Percentiles rank a stretch among this genome's conserved stretches.
These are phyloP conservation scores for Coregonus clupeaformis DNA, from an alignment of 2,113 vertebrate species.

Conservation along the genomic window DNA sequence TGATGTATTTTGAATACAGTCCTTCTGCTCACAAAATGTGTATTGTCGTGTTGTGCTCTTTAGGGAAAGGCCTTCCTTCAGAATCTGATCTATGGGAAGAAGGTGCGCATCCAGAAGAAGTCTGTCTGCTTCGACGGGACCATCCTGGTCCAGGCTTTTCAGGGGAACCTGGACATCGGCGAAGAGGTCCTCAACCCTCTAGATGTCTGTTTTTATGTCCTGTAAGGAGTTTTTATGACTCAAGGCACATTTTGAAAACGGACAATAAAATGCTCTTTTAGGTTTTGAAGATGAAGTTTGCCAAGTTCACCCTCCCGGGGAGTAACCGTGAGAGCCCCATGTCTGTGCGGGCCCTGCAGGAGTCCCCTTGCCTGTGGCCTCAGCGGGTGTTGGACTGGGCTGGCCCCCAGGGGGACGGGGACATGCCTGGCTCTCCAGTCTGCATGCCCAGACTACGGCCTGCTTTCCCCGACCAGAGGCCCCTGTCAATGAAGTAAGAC, in stretches of 20 bases:
- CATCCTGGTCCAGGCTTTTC: slow-evolving; percentile 69
- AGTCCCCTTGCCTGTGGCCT: too few species aligned
- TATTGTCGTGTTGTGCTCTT: not conserved
- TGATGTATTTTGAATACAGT: not conserved
- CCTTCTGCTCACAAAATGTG: not conserved
- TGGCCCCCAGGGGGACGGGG: slow-evolving; percentile 31
- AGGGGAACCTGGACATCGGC: slow-evolving; percentile 71
- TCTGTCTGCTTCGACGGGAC: slow-evolving; percentile 70
- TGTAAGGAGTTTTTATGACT: too few species aligned
- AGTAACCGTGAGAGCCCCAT: slow-evolving; percentile 29
- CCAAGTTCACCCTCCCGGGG: slow-evolving; percentile 52
- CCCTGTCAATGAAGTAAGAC: slow-evolving; percentile 48
- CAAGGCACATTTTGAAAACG: too few species aligned
- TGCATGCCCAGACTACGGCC: slow-evolving; percentile 41
- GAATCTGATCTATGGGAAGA: slow-evolving; percentile 76
- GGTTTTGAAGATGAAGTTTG: slow-evolving; percentile 76
- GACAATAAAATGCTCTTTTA: slow-evolving; percentile 22
- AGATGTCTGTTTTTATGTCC: too few species aligned
- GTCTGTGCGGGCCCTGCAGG: slow-evolving; percentile 28
- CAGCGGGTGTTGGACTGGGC: too few species aligned
- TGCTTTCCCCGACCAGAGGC: slow-evolving; percentile 35
- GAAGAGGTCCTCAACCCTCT: slow-evolving; percentile 52
- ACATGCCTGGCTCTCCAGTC: slow-evolving; percentile 11
- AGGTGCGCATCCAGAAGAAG: slow-evolving; percentile 73
- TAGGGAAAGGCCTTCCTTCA: slow-evolving; percentile 78